phyloP scores from a whole-genome alignment of 2,888 invertebrate genomes.

The Parnassius smintheus region DNA sequence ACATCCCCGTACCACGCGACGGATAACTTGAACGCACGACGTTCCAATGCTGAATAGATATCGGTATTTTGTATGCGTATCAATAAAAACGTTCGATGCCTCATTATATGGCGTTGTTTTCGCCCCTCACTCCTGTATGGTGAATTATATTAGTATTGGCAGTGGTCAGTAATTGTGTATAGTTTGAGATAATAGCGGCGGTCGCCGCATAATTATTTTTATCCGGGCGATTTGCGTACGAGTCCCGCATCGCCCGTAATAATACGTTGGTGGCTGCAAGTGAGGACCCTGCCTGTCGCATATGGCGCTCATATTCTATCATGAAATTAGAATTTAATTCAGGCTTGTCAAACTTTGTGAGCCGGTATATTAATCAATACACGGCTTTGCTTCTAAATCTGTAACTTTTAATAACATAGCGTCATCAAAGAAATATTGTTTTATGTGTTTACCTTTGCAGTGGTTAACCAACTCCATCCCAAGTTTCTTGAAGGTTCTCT shows the following conservation, averaged over 20 bases:
- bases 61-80: not conserved
- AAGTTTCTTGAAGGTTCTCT: too few relatives aligned
- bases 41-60: conserved; percentile 5
- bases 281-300: conserved; percentile 8
- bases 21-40: not conserved
- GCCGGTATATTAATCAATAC: not conserved
- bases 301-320: conserved; percentile 16
- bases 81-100: not conserved
- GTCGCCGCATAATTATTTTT: conserved; percentile 68
- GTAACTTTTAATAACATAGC: too few relatives aligned
- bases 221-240: conserved; percentile 49
- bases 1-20: conserved; percentile 37
- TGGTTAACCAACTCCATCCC: too few relatives aligned
- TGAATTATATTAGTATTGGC: conserved; percentile 32
- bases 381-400: not conserved
- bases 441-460: too few relatives aligned
- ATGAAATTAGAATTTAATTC: conserved; percentile 21
- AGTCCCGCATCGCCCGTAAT: conserved; percentile 32
- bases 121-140: not conserved
- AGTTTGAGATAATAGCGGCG: conserved; percentile 61
- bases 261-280: conserved; percentile 30
- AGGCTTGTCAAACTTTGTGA: conserved; percentile 10
- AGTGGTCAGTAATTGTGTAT: conserved; percentile 66
- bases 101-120: not conserved
- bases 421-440: too few relatives aligned